Evolutionary conservation across 2,888 invertebrate genomes (phyloP), one percentile per base, ranked within the genome.

Genomic region (Mythimna albipuncta): DNA sequence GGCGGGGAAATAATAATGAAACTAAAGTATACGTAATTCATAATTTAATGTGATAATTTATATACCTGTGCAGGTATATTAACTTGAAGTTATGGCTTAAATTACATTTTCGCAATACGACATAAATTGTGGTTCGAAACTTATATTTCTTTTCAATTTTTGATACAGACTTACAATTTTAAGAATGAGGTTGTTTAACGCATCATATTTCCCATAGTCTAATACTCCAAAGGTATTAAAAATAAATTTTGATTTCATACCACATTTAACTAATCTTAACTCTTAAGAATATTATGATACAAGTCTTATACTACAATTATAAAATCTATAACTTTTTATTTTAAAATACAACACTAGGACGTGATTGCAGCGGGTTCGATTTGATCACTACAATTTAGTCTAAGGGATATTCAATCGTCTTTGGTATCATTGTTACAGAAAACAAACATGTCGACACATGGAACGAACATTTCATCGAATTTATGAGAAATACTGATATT

Each of bases 391-490:
- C 91, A 89, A 89, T 87, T 89, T 88, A 93, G 91, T 88, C 92
- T 93, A 92, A 89, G 93, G 94, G 96, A 95, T 95, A 95, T 95
- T 96, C 95, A 93, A 95, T 93, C 93, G 93, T 96, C 96, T 96
- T 96, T 96, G 96, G 96, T 96, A 96, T 96, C 91, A 95, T 93
- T 93, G 93, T 94, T 94, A 94, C 90, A 93, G 91, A 94, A 93
- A 94, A 93, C 90, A 91, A 90, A 86, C 89, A 79, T 89, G 89
- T 90, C 89, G 88, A 93, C 89, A 88, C 86, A 86, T 82, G 89
- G 88, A 88, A 89, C 91, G 89, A 92, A 91, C 91, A 73, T 81
- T 83, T 79, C 69, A 84, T 83, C 75, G 79, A 85, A 76, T 87
- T 72, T 77, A 83, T 80, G 83, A 93, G 87, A 82, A 95, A 95